Conservation (phyloP, 2,797 vertebrate genomes). For the Alectoris magna region DNA sequence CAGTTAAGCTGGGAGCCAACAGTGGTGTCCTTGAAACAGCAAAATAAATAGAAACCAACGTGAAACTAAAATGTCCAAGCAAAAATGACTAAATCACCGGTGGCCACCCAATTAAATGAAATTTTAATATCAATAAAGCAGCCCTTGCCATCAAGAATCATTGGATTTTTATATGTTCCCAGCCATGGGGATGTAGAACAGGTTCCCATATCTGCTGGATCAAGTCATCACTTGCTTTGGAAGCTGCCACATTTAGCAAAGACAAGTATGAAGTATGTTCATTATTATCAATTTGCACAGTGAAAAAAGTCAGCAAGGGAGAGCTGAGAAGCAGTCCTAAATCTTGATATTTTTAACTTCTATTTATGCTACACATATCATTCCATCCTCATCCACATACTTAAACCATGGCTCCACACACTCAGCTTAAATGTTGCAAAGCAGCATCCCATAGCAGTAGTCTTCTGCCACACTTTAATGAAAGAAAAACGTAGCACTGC, state of each 20-base stretch:
- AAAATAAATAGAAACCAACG: neutral
- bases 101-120: neutral
- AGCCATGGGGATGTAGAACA: neutral
- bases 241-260: neutral
- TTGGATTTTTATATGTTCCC: neutral
- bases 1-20: neutral
- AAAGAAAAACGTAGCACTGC: no score
- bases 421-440: no score
- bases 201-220: neutral
- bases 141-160: slow-evolving; percentile 4
- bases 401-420: no score
- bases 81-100: neutral
- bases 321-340: no score
- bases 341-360: no score
- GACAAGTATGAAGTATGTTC: neutral
- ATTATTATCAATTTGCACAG: neutral
- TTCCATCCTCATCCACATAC: no score
- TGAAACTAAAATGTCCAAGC: neutral
- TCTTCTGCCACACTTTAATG: no score
- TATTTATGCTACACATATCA: no score
- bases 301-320: no score
- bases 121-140: neutral
- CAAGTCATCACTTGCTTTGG: neutral
- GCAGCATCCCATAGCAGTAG: no score
- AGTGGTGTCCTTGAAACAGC: neutral